Evolutionary conservation across 2,888 invertebrate species (phyloP).

Genomic region (Panzeria rudis): DNA sequence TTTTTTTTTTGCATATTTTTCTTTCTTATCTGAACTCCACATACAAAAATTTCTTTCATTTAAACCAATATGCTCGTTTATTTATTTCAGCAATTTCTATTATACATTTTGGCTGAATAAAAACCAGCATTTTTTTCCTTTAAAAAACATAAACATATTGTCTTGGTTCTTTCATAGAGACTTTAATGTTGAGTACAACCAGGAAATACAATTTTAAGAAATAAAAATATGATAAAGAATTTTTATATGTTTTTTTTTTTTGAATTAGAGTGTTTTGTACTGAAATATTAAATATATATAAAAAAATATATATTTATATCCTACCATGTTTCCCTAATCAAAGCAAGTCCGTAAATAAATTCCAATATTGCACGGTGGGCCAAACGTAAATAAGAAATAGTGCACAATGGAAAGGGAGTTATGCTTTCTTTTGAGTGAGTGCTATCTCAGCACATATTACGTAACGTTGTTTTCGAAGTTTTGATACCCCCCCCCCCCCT

Average conservation of each 20-base stretch:
- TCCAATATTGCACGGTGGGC: too few relatives aligned
- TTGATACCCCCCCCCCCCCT: too few relatives aligned
- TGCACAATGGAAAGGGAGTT: too few relatives aligned
- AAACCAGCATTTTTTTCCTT: too few relatives aligned
- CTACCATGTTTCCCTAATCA: too few relatives aligned
- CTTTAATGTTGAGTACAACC: slow-evolving; percentile 1
- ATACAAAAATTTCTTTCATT: slow-evolving; percentile 7
- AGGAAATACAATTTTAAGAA: slow-evolving; percentile 3
- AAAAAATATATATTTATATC: too few relatives aligned
- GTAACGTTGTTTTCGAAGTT: too few relatives aligned
- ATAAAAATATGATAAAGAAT: not conserved
- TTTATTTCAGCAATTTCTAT: slow-evolving; percentile 34
- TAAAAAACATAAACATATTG: not conserved
- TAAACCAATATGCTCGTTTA: not conserved
- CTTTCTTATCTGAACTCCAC: slow-evolving; percentile 35
- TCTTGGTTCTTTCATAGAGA: not conserved
- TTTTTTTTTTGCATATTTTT: slow-evolving; percentile 20
- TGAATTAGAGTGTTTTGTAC: not conserved
- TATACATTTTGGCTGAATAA: slow-evolving; percentile 37
- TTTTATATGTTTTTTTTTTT: not conserved
- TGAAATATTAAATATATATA: too few relatives aligned
- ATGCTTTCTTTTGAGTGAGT: too few relatives aligned
- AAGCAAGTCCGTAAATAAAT: too few relatives aligned
- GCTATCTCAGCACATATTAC: too few relatives aligned
- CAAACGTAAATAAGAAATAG: too few relatives aligned